phyloP scores from a whole-genome alignment of 2,888 invertebrate genomes.

The Drosophila fulvimacula region DNA sequence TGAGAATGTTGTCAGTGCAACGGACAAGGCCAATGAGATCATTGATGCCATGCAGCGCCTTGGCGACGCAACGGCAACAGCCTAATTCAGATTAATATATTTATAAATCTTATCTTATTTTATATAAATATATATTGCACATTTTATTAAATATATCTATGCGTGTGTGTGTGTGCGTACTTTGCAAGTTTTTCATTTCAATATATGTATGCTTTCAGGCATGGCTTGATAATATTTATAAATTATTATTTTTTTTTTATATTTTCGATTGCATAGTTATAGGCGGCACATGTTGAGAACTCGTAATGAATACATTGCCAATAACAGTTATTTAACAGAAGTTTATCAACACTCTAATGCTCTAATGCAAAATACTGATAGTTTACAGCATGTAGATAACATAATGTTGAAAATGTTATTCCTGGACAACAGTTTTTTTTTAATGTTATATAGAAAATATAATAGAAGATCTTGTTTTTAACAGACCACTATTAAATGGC shows the following conservation, averaged over 20 bases:
- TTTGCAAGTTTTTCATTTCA: background rate
- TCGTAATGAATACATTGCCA: background rate
- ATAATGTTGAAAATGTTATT: no score
- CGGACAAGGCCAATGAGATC: conserved; percentile 38
- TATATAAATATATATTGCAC: conserved; percentile 2
- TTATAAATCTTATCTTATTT: background rate
- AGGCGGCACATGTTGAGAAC: background rate
- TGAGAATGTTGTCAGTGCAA: conserved; percentile 16
- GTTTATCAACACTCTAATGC: background rate
- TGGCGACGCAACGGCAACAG: conserved; percentile 7
- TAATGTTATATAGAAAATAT: no score
- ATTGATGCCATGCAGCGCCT: conserved; percentile 49
- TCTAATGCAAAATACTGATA: background rate
- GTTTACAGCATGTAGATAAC: no score
- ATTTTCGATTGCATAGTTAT: background rate
- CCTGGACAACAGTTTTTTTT: no score
- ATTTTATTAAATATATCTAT: background rate
- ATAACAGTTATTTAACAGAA: background rate
- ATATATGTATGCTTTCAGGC: background rate
- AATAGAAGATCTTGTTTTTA: no score
- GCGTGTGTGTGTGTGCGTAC: background rate
- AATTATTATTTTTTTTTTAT: background rate
- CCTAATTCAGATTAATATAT: background rate
- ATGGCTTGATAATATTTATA: no score
- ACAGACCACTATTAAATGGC: no score